phyloP scores from a whole-genome alignment of 2,888 invertebrate genomes.

The Agrochola circellaris region DNA sequence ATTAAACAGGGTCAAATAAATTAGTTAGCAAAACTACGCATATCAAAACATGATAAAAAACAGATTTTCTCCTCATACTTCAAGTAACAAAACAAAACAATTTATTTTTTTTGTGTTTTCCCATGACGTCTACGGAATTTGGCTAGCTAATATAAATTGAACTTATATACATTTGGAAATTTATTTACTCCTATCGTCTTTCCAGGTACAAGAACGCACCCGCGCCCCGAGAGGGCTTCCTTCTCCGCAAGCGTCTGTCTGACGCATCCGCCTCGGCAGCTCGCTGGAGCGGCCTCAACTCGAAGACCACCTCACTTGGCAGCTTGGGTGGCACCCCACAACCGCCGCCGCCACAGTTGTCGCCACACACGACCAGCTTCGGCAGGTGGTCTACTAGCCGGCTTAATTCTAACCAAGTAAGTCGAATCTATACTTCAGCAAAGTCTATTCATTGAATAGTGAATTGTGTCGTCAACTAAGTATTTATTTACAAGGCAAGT shows the following conservation, averaged over 20 bases:
- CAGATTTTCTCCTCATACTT: background rate
- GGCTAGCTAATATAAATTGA: background rate
- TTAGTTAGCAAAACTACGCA: background rate
- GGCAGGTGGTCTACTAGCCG: constrained; percentile 94
- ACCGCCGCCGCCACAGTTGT: constrained; percentile 90
- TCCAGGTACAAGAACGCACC: constrained; percentile 92
- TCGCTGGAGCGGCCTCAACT: constrained; percentile 93
- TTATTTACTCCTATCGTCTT: background rate
- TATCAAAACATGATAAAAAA: background rate
- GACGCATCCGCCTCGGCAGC: constrained; percentile 92
- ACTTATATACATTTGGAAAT: background rate
- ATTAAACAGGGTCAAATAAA: background rate
- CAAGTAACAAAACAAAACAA: background rate
- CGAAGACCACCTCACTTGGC: constrained; percentile 96
- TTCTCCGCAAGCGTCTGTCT: constrained; percentile 94
- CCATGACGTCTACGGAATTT: no score
- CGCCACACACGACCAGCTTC: constrained; percentile 89
- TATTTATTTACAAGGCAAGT: background rate
- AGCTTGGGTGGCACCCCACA: constrained; percentile 92
- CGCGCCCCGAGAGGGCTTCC: constrained; percentile 94
- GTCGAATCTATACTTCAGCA: constrained; percentile 25
- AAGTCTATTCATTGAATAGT: background rate
- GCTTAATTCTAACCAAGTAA: constrained; percentile 92
- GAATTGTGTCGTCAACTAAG: no score
- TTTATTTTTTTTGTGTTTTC: no score